Base-by-base conservation (phyloP, 2,888 invertebrate species). In the Sicus ferrugineus region DNA sequence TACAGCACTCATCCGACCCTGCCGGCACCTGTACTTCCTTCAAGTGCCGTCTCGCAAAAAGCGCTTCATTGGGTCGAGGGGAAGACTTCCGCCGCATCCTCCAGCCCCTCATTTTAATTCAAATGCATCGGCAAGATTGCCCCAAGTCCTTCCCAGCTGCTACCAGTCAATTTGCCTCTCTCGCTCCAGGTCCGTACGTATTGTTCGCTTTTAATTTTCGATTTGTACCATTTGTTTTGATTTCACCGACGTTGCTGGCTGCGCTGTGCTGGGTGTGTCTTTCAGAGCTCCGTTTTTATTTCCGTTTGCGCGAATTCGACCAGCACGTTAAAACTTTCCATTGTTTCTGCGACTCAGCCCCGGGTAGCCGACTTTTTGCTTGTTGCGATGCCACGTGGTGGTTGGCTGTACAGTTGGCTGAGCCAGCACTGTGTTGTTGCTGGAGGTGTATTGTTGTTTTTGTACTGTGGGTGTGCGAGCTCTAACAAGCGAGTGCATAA, bases 251-350 rank as follows among this genome's bases (percentile, higher is more conserved):
- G 38, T 34, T 34, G 38, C 7, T 11, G 38, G 38, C 38, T 5
- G 38, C 38, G 38, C 7, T 5, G 38, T 5, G 7, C 7, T 5
- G 7, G 38, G 38, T 34, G 38, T 5, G 38, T 11, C 5, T 9
- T 34, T 34, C 38, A n/a, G n/a, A n/a, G n/a, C 38, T 34, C 11
- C 21, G 21, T 34, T 59, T 59, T 59, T 34, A 19, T 34, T 38
- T 59, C 31, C 58, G 9, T 42, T 26, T 23, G 16, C 3, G 23
- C 46, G 34, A 38, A 61, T 38, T 61, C 21, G 23, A 42, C 16
- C 38, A 34, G 61, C 11, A 61, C 23, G 38, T 42, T 21, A 38
- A 61, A 61, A 61, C 42, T 38, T 42, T 61, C 42, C 3, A 61
- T 31, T 61, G 61, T 46, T 34, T 26, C 23, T 3, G 61, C 42